Evolutionary conservation across 2,113 vertebrate species (phyloP).

Genomic region (Phalacrocorax brasilianus): DNA sequence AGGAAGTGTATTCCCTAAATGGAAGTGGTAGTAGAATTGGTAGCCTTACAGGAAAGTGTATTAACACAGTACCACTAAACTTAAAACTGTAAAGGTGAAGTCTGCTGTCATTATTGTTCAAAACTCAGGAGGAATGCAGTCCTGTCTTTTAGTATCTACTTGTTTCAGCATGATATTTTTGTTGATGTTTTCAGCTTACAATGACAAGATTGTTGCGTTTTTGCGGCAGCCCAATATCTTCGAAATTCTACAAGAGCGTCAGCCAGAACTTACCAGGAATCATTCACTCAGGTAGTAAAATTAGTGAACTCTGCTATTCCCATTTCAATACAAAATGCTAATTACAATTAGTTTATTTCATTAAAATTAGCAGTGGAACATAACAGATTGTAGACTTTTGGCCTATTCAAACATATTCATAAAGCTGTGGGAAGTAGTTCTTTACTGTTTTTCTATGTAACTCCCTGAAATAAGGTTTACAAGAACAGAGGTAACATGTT

Average conservation of each 20-base stretch:
- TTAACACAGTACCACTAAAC: not conserved
- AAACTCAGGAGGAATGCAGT: not conserved
- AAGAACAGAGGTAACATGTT: not conserved
- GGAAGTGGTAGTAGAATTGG: not conserved
- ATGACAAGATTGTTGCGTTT: conserved; percentile 99
- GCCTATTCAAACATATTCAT: not conserved
- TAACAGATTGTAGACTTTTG: not conserved
- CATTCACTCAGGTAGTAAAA: conserved; percentile 89
- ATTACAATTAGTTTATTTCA: not conserved
- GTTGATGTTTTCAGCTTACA: conserved; percentile 85
- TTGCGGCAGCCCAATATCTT: conserved; percentile 96
- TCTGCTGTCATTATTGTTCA: not conserved
- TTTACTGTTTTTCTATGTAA: not conserved
- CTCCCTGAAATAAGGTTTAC: not conserved
- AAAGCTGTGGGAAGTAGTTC: not conserved
- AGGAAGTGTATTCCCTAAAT: not conserved
- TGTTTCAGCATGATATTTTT: conserved; percentile 6
- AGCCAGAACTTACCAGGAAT: conserved; percentile 94
- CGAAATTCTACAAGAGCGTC: conserved; percentile 96
- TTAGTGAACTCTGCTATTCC: not conserved
- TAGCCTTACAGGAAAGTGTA: not conserved
- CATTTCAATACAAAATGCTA: not conserved
- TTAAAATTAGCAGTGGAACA: not conserved
- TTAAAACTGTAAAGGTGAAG: not conserved
- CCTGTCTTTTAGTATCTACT: not conserved